These are phyloP conservation scores for Matsumurasca onukii DNA, from an alignment of 1,140 invertebrate species.

Conservation along the genomic window DNA sequence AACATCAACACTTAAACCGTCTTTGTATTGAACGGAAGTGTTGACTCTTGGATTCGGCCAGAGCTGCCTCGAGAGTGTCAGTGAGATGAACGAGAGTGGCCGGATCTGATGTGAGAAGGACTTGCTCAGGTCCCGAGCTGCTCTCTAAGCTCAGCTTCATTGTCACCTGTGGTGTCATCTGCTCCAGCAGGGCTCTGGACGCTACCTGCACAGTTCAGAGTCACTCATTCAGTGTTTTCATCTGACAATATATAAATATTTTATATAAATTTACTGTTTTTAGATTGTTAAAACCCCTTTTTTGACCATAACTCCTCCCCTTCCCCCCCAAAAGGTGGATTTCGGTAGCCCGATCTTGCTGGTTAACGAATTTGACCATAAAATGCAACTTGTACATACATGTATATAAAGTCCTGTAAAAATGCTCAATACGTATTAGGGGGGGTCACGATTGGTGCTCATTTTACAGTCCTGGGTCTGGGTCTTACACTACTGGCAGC, in stretches of 20 bases:
- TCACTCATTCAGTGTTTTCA: background rate
- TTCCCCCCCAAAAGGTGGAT: background rate
- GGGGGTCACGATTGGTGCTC: background rate
- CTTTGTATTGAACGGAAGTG: constrained; percentile 42
- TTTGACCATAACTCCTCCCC: background rate
- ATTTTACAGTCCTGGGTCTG: no score
- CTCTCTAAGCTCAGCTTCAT: constrained; percentile 47
- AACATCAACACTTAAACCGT: constrained; percentile 33
- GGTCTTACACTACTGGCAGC: no score
- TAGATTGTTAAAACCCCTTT: background rate
- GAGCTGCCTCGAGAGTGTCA: constrained; percentile 49
- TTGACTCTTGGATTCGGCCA: constrained; percentile 50
- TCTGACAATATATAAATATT: background rate
- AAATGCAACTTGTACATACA: background rate
- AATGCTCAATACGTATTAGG: background rate
- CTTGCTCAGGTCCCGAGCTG: constrained; percentile 7
- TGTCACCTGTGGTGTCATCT: constrained; percentile 48
- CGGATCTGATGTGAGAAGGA: constrained; percentile 50
- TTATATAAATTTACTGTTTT: no score
- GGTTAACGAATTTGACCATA: no score
- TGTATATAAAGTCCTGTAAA: background rate
- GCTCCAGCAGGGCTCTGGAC: constrained; percentile 48
- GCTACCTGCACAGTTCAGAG: constrained; percentile 47
- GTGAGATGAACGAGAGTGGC: constrained; percentile 51
- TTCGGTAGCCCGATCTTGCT: background rate